These are phyloP conservation scores for Sphecodes monilicornis DNA, from an alignment of 2,888 invertebrate species.

Conservation along the genomic window DNA sequence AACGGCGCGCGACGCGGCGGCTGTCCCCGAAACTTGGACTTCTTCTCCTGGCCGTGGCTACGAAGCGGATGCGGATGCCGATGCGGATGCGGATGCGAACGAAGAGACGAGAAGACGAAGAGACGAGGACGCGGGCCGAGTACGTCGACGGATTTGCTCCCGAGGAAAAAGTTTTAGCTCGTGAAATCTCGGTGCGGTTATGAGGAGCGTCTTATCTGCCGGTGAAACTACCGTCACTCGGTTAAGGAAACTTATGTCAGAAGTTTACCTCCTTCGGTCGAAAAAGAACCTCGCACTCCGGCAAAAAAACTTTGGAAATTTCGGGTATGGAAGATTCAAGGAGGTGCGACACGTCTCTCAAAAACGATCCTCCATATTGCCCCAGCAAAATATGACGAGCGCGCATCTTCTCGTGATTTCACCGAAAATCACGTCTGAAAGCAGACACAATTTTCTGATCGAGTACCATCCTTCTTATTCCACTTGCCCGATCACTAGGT, in stretches of 20 bases:
- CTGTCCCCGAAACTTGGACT: conserved; percentile 56
- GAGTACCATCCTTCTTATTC: too few relatives aligned
- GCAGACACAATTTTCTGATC: too few relatives aligned
- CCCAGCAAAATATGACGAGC: not conserved
- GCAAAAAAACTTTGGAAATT: conserved; percentile 45
- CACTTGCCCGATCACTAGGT: too few relatives aligned
- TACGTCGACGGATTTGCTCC: conserved; percentile 69
- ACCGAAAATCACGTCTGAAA: too few relatives aligned
- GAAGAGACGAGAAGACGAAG: conserved; percentile 1
- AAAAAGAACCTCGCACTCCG: conserved; percentile 62
- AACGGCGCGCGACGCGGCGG: conserved; percentile 6
- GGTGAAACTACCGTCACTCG: conserved; percentile 72
- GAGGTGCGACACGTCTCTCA: conserved; percentile 24
- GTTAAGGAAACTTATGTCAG: conserved; percentile 71
- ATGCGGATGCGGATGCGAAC: not conserved
- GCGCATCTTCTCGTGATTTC: not conserved
- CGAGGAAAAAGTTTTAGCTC: conserved; percentile 70
- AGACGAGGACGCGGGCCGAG: conserved; percentile 37
- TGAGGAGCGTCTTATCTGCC: conserved; percentile 73
- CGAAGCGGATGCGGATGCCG: not conserved
- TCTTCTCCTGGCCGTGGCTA: conserved; percentile 25
- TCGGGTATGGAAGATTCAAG: conserved; percentile 34
- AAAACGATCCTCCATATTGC: conserved; percentile 12
- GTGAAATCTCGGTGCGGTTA: conserved; percentile 72
- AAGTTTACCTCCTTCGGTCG: conserved; percentile 66